Percentiles rank a stretch among this genome's conserved stretches.
Conservation (phyloP, 2,113 vertebrate genomes). For the Columba livia region DNA sequence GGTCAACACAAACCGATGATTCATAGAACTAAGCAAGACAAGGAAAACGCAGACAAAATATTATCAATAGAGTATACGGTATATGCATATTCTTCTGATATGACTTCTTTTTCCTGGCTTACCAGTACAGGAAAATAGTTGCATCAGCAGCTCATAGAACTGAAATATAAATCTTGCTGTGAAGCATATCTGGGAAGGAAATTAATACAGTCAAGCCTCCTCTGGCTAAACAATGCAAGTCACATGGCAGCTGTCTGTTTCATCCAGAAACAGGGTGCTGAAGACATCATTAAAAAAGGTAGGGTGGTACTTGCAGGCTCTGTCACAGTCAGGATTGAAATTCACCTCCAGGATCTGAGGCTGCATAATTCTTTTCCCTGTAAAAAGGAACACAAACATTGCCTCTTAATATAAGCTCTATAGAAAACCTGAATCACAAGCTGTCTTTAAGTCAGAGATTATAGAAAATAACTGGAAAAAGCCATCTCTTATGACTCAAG, state of each 20-base stretch:
- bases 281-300: slow-evolving; percentile 94
- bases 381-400: background rate
- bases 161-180: background rate
- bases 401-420: background rate
- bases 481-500: background rate
- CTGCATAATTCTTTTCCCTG: slow-evolving; percentile 86
- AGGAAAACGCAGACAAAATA: background rate
- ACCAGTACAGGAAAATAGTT: background rate
- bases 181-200: background rate
- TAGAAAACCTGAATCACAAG: background rate
- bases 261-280: slow-evolving; percentile 90
- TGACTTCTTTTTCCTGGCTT: background rate
- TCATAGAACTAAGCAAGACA: background rate
- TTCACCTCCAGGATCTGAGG: slow-evolving; percentile 96
- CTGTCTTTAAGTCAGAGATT: background rate
- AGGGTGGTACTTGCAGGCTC: slow-evolving; percentile 94
- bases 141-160: slow-evolving; percentile 40
- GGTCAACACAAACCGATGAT: background rate
- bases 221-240: slow-evolving; percentile 76
- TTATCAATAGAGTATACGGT: background rate
- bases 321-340: slow-evolving; percentile 92
- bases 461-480: background rate
- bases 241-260: slow-evolving; percentile 78
- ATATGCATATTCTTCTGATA: background rate
- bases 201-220: background rate